These are phyloP conservation scores for Netelia virgata DNA, from an alignment of 2,888 invertebrate species.

Conservation along the genomic window DNA sequence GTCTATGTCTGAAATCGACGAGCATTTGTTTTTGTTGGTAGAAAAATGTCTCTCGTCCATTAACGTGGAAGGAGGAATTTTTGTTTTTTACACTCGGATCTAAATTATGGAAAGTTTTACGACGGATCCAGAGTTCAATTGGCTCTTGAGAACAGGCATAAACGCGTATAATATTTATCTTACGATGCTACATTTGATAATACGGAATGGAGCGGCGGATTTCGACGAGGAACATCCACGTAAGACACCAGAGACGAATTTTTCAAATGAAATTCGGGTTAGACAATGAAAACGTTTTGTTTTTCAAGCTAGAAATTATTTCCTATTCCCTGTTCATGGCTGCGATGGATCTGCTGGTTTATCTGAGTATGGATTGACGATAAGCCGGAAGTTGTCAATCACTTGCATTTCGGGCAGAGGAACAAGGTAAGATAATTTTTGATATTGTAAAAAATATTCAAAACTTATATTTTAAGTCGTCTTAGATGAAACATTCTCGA, in stretches of 20 bases:
- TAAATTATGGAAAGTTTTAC: constrained; percentile 67
- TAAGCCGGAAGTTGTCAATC: neutral
- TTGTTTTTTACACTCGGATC: no score
- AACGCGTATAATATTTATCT: constrained; percentile 79
- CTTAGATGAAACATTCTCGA: constrained; percentile 80
- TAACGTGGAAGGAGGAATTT: neutral
- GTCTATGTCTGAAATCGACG: neutral
- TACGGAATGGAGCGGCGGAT: constrained; percentile 75
- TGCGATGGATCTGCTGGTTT: constrained; percentile 77
- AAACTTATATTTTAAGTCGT: constrained; percentile 84
- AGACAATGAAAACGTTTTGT: constrained; percentile 8
- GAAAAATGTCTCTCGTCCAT: constrained; percentile 1
- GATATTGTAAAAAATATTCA: constrained; percentile 84
- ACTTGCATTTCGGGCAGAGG: constrained; percentile 34
- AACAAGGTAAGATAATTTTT: constrained; percentile 61
- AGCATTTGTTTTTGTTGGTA: constrained; percentile 24
- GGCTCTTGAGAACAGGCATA: constrained; percentile 77
- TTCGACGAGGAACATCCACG: constrained; percentile 72
- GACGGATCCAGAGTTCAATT: constrained; percentile 78
- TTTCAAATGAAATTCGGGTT: neutral
- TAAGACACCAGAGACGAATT: constrained; percentile 67
- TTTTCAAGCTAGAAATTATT: constrained; percentile 68
- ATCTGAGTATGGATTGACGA: constrained; percentile 73
- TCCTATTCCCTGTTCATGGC: constrained; percentile 77
- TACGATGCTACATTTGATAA: constrained; percentile 79